Evolutionary conservation across 2,797 vertebrate species (phyloP), one percentile per base, ranked within the genome.

Genomic region (Pitangus sulphuratus): DNA sequence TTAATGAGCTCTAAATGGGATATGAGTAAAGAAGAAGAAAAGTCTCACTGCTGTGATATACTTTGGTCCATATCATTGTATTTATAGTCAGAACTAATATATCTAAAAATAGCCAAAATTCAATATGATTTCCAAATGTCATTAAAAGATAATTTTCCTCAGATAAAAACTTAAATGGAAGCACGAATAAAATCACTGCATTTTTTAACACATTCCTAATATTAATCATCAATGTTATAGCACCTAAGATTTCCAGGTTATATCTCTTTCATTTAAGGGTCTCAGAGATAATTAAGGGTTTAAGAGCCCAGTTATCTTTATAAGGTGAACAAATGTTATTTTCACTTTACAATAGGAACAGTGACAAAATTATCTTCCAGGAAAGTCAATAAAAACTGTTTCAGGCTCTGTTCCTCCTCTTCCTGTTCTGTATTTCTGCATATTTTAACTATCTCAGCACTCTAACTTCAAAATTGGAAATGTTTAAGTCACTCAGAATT

Each of bases 251-350:
- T 88, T 81, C 7, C 9, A 77, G 5, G 2, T 87, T 81, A 22
- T 81, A 22, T 19, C 18, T 76, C n/a, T 76, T 80, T 76, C 31
- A 48, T 87, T 90, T 84, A 76, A 79, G 47, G 26, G 8, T 61
- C 44, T 92, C 71, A 48, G n/a, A 74, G n/a, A 9, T 84, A 47
- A 53, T 70, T 77, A 76, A 15, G 35, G 10, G 13, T 76, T 91
- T 80, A 87, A 69, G 39, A 89, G 24, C 12, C 12, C 24, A 76
- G 45, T 14, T 4, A 57, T 42, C 15, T 86, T 72, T 72, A 42
- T 26, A 31, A 62, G 7, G 24, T n/a, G 19, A 72, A 70, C 1
- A 60, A 90, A 72, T 53, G 14, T 30, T 81, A 58, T 45, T 15
- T 50, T 65, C 15, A 82, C 72, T 94, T 84, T 89, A 12, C n/a